Percentiles rank a stretch among this genome's conserved stretches.
Conservation (phyloP, 1,140 invertebrate species). For the Temnothorax nylanderi region DNA sequence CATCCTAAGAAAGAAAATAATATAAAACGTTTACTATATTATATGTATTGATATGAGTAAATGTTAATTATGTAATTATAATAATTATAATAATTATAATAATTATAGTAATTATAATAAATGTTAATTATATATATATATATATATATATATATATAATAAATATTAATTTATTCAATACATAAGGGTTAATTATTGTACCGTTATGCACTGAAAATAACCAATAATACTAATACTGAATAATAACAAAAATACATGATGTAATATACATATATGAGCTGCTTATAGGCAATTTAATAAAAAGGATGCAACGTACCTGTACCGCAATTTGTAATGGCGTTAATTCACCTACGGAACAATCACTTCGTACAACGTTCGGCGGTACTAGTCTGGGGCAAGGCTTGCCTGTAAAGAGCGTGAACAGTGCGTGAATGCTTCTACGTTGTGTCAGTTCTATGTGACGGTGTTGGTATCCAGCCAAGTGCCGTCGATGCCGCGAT, state of each 20-base stretch:
- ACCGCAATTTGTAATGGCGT: slow-evolving; percentile 85
- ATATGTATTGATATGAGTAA: neutral
- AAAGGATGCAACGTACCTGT: slow-evolving; percentile 77
- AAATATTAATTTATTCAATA: neutral
- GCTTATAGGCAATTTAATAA: neutral
- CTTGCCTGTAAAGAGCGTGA: slow-evolving; percentile 84
- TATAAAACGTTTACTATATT: neutral
- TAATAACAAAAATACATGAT: neutral
- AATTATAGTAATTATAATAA: too few species aligned
- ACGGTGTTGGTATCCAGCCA: slow-evolving; percentile 83
- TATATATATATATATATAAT: too few species aligned
- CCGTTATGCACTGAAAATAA: neutral
- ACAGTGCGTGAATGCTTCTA: slow-evolving; percentile 84
- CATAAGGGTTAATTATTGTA: neutral
- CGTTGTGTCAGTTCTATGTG: slow-evolving; percentile 84
- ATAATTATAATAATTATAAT: too few species aligned
- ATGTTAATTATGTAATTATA: too few species aligned
- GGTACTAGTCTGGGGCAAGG: slow-evolving; percentile 82
- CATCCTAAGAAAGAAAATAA: slow-evolving; percentile 59
- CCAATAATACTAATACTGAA: slow-evolving; percentile 9
- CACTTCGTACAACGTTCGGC: slow-evolving; percentile 78
- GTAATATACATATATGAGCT: neutral
- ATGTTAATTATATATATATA: too few species aligned
- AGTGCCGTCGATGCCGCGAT: slow-evolving; percentile 80
- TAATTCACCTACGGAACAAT: slow-evolving; percentile 81